Percentiles rank a stretch among this genome's conserved stretches.
Evolutionary conservation across 2,888 invertebrate genomes (phyloP).

Genomic region (Acanthacorydalis orientalis): DNA sequence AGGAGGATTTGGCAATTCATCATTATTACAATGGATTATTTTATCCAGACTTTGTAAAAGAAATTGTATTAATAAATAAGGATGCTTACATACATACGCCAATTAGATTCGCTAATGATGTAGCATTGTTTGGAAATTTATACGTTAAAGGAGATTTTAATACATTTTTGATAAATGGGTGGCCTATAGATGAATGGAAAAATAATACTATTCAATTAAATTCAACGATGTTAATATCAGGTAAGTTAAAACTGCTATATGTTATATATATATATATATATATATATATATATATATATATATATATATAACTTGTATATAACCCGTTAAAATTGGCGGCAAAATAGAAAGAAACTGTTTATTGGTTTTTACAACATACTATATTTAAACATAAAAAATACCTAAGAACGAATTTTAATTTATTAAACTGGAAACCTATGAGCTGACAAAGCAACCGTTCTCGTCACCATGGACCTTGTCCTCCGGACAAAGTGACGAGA

Average conservation of each 20-base stretch:
- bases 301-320: no score
- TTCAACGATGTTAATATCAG: constrained; percentile 17
- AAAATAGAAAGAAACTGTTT: no score
- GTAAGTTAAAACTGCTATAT: constrained; percentile 12
- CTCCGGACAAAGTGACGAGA: no score
- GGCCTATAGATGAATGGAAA: constrained; percentile 25
- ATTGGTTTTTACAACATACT: no score
- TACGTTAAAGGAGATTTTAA: constrained; percentile 17
- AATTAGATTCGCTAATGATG: constrained; percentile 21
- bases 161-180: constrained; percentile 21
- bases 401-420: no score
- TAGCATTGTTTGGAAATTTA: constrained; percentile 14
- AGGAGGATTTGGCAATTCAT: constrained; percentile 17
- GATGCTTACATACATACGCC: constrained; percentile 19
- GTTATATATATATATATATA: constrained; percentile 1
- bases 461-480: no score
- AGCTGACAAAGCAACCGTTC: no score
- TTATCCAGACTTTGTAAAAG: constrained; percentile 20
- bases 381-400: no score
- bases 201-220: constrained; percentile 27
- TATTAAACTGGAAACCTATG: no score
- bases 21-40: constrained; percentile 19
- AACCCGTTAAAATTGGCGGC: no score
- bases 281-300: no score
- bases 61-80: constrained; percentile 24